Evolutionary conservation across 2,888 invertebrate species (phyloP), one percentile per base, ranked within the genome.

Genomic region (Lissonota sp.): DNA sequence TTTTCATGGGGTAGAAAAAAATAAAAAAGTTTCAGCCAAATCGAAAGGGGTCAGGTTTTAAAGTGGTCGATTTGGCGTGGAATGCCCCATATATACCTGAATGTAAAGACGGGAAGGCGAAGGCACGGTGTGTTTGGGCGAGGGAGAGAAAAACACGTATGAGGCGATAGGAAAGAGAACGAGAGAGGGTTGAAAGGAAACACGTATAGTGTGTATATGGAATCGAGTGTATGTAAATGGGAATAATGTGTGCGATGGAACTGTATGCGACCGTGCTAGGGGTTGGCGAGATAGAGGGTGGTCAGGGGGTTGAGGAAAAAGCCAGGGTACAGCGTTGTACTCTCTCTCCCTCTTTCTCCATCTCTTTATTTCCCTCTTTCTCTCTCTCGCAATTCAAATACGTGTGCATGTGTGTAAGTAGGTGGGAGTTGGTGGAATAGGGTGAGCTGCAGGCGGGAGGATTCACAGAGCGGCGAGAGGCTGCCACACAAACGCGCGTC

Each of bases 1-100:
- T 87, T 90, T 89, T 88, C 86, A 88, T 90, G 80, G 88, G 88
- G n/a, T n/a, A n/a, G n/a, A n/a, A n/a, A n/a, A n/a, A n/a, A n/a
- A n/a, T n/a, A n/a, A n/a, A n/a, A n/a, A n/a, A n/a, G n/a, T n/a
- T n/a, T n/a, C n/a, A n/a, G n/a, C n/a, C n/a, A n/a, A n/a, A n/a
- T n/a, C n/a, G n/a, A n/a, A n/a, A n/a, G n/a, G n/a, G n/a, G n/a
- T n/a, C n/a, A n/a, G n/a, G n/a, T n/a, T n/a, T n/a, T n/a, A n/a
- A n/a, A n/a, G n/a, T n/a, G n/a, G n/a, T n/a, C n/a, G n/a, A n/a
- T n/a, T n/a, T n/a, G n/a, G n/a, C n/a, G n/a, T n/a, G n/a, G n/a
- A n/a, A n/a, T n/a, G n/a, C n/a, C n/a, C n/a, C n/a, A n/a, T n/a
- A n/a, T 75, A 58, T 39, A 60, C 53, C 39, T 42, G 72, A 5